These are phyloP conservation scores for Mungos mungo DNA, from an alignment of 2,113 vertebrate species.

Conservation along the genomic window DNA sequence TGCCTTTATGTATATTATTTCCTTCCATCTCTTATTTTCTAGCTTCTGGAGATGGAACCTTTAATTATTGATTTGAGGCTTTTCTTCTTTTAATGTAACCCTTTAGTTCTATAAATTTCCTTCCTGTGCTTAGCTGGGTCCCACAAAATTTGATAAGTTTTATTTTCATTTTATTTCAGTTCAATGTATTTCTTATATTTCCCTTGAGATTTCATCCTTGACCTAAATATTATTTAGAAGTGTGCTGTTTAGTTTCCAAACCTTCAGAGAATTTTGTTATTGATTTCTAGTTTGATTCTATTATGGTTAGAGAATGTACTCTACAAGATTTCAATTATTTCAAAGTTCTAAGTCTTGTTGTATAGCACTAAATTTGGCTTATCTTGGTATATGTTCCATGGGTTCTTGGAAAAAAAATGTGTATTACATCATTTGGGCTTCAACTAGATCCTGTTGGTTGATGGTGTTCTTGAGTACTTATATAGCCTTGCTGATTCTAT, in stretches of 20 bases:
- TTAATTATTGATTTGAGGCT: neutral
- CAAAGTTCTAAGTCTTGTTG: neutral
- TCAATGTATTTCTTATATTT: neutral
- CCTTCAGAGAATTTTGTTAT: neutral
- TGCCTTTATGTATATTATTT: neutral
- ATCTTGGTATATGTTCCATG: neutral
- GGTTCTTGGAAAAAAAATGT: neutral
- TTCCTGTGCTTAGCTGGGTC: neutral
- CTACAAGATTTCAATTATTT: neutral
- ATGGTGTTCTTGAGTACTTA: neutral
- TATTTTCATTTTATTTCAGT: slow-evolving; percentile 25
- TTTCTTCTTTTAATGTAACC: neutral
- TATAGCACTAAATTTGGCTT: neutral
- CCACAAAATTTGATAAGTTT: neutral
- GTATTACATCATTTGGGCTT: neutral
- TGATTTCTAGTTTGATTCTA: neutral
- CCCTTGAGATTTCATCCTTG: neutral
- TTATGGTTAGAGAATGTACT: neutral
- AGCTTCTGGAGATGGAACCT: neutral
- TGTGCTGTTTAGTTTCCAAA: neutral
- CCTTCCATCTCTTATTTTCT: neutral
- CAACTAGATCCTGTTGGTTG: neutral
- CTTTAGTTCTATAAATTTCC: neutral
- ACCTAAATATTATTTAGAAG: neutral
- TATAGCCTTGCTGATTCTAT: neutral